Percentiles rank a stretch among this genome's conserved stretches.
Conservation (phyloP, 2,113 vertebrate species). For the Sciurus niger region DNA sequence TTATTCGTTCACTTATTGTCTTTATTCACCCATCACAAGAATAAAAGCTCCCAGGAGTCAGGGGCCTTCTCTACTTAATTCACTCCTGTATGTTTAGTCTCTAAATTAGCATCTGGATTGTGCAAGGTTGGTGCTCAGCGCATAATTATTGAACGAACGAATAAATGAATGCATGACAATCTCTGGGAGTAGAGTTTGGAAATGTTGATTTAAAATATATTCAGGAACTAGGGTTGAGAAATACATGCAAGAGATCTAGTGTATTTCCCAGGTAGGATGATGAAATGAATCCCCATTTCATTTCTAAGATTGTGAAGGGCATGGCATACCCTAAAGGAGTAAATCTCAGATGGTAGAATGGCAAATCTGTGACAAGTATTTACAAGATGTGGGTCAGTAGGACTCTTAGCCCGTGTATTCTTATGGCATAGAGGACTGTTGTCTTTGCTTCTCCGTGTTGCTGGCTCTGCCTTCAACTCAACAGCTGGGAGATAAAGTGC, state of each 20-base stretch:
- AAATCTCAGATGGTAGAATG: constrained; percentile 7
- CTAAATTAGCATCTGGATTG: background rate
- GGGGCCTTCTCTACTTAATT: background rate
- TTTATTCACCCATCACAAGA: background rate
- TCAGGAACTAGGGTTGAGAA: background rate
- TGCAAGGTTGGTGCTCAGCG: background rate
- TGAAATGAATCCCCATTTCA: constrained; percentile 25
- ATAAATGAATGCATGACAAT: constrained; percentile 37
- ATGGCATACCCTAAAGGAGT: background rate
- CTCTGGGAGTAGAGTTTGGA: background rate
- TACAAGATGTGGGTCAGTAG: constrained; percentile 33
- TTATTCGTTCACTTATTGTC: background rate
- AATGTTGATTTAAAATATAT: background rate
- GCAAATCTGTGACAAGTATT: constrained; percentile 4
- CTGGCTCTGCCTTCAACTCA: constrained; percentile 39
- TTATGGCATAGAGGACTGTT: background rate
- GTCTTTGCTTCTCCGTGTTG: constrained; percentile 40
- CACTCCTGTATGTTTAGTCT: background rate
- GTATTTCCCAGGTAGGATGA: background rate
- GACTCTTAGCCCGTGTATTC: background rate
- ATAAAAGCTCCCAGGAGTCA: background rate
- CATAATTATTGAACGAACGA: background rate
- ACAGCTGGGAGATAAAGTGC: constrained; percentile 75
- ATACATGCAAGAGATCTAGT: background rate
- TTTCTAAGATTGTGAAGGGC: background rate